These are phyloP conservation scores for Mesorhabditis sp. DNA, from an alignment of 2,888 invertebrate genomes.

Conservation along the genomic window DNA sequence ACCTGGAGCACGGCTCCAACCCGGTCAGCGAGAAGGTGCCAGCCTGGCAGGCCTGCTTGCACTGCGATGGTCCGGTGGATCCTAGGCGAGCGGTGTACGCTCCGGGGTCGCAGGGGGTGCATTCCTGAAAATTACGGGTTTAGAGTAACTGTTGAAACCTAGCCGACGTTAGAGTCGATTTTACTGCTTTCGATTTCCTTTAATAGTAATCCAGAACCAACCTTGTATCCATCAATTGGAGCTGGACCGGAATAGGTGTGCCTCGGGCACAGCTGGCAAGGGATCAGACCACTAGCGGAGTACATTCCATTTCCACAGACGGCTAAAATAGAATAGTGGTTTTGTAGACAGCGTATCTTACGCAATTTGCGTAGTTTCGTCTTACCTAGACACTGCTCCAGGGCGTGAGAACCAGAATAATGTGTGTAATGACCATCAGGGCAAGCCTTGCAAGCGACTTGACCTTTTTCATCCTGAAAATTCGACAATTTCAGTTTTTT, in stretches of 20 bases:
- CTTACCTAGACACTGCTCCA: slow-evolving; percentile 41
- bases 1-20: slow-evolving; percentile 84
- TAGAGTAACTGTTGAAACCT: not conserved
- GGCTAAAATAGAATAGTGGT: slow-evolving; percentile 59
- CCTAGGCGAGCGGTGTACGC: slow-evolving; percentile 61
- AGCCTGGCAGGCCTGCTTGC: slow-evolving; percentile 76
- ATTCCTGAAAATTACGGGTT: slow-evolving; percentile 59
- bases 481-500: not conserved
- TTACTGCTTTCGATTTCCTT: no score
- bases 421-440: slow-evolving; percentile 79
- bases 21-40: slow-evolving; percentile 81
- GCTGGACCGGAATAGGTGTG: slow-evolving; percentile 71
- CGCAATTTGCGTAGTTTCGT: slow-evolving; percentile 7
- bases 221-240: slow-evolving; percentile 22
- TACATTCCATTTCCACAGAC: slow-evolving; percentile 94
- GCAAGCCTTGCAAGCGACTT: slow-evolving; percentile 85
- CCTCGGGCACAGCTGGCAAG: slow-evolving; percentile 87
- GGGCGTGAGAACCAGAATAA: slow-evolving; percentile 74
- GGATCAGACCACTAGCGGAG: slow-evolving; percentile 87
- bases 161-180: no score
- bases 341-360: not conserved
- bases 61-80: slow-evolving; percentile 58
- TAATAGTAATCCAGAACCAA: no score
- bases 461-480: slow-evolving; percentile 59
- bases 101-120: slow-evolving; percentile 73